phyloP scores from a whole-genome alignment of 2,113 vertebrate species.

The Barbus barbus region DNA sequence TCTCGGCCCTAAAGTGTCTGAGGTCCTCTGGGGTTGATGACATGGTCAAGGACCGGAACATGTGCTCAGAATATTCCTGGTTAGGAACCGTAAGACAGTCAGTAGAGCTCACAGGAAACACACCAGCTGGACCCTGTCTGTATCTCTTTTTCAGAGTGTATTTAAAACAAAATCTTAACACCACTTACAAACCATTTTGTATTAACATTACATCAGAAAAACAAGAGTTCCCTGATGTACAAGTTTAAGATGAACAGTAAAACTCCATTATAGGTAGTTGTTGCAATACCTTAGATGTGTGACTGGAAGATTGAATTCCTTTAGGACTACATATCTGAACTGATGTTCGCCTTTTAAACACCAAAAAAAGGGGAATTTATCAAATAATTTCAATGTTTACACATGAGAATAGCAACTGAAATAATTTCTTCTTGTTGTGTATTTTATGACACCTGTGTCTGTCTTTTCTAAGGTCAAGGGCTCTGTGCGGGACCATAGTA shows the following conservation, averaged over 20 bases:
- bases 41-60: neutral
- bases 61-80: conserved; percentile 6
- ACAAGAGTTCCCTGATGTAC: no score
- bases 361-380: neutral
- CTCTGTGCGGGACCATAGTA: conserved; percentile 17
- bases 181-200: neutral
- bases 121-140: neutral
- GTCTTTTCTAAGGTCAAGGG: conserved; percentile 20
- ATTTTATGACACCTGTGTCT: conserved; percentile 44
- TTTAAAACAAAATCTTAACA: conserved; percentile 32
- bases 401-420: neutral
- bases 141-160: neutral
- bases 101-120: conserved; percentile 3
- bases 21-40: neutral
- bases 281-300: neutral
- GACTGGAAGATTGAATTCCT: neutral
- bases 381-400: neutral
- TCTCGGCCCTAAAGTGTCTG: neutral
- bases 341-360: neutral
- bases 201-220: neutral
- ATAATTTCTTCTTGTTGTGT: neutral
- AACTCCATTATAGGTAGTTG: neutral
- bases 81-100: neutral
- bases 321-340: no score
- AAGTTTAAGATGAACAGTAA: no score